A percentile compares a stretch with the other conserved stretches of the same genome.
Conservation (phyloP, 23 tunicate genomes). For the Trididemnum clinides region DNA sequence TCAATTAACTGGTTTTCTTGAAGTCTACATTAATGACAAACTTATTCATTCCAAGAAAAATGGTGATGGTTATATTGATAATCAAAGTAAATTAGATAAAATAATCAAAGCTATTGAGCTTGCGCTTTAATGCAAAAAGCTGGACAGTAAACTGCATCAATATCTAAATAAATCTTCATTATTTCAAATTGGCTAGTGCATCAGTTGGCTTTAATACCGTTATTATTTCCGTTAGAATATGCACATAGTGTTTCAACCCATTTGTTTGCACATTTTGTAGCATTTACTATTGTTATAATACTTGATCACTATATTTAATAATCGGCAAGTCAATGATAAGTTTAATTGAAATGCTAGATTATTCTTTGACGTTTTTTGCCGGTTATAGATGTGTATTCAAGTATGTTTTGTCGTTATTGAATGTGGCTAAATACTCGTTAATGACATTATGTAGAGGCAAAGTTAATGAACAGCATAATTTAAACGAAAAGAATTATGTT, state of each 20-base stretch:
- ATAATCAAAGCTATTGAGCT: constrained; percentile 65
- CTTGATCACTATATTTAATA: neutral
- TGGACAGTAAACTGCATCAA: too few species aligned
- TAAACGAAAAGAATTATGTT: neutral
- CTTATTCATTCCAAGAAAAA: constrained; percentile 85
- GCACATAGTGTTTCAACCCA: too few species aligned
- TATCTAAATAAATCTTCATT: too few species aligned
- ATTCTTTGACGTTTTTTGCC: neutral
- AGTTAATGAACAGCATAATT: neutral
- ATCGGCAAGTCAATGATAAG: neutral
- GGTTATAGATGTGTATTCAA: neutral
- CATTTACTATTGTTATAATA: too few species aligned
- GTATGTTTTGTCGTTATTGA: neutral
- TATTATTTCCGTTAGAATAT: too few species aligned
- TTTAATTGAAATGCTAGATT: neutral
- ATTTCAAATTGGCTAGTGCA: too few species aligned
- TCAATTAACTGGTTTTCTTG: constrained; percentile 46
- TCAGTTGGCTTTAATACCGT: too few species aligned
- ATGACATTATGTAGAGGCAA: too few species aligned
- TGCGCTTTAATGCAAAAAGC: too few species aligned
- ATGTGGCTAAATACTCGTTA: too few species aligned
- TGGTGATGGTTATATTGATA: constrained; percentile 90
- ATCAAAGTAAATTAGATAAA: constrained; percentile 60
- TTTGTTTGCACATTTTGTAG: too few species aligned
- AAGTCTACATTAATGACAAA: constrained; percentile 67